Base-by-base conservation (phyloP, 1,140 invertebrate species). In the Steinernema khuongi region DNA sequence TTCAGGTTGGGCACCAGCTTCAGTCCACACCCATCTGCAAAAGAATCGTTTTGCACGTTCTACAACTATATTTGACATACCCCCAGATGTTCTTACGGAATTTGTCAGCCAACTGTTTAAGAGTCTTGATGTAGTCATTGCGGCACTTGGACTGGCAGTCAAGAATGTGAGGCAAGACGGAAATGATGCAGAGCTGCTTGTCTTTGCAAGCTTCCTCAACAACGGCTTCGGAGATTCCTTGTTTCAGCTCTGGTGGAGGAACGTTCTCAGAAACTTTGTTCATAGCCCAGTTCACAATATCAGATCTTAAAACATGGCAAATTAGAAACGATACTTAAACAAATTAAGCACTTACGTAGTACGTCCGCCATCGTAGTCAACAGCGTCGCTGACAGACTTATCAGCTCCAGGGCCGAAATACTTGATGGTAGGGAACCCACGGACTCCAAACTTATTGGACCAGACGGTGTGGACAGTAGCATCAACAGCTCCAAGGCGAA, bases 381-480 rank as follows among this genome's bases (percentile, higher is more conserved):
- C 80, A 67, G 94, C 92, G 75, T 90, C 89, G 2, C 89, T 90
- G 18, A 90, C 90, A 77, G 89, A 89, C 71, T 89, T 88, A 85
- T 94, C 94, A 75, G 90, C 90, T 70, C 94, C 94, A 31, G 90
- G 88, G 0, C 90, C 88, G 88, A 99, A 99, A 85, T 91, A 91
- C 87, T 99, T 99, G 75, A 99, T 98, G 7, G 96, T 97, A 11
- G 96, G 96, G 87, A 95, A 99, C 0, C 96, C 96, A 80, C 91
- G 90, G 33, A 99, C 90, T 33, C 84, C 85, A 76, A 89, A 89
- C 85, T 86, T 85, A 60, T 81, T 85, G 11, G 88, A 92, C 87
- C 93, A 94, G 1, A 88, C 83, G 75, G 90, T 90, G 86, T 99
- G 87, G 0, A 93, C 92, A 14, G 96, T 99, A 0, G 96, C 96